Base-by-base conservation (phyloP, 2,888 invertebrate genomes). In the Nymphalis urticae region DNA sequence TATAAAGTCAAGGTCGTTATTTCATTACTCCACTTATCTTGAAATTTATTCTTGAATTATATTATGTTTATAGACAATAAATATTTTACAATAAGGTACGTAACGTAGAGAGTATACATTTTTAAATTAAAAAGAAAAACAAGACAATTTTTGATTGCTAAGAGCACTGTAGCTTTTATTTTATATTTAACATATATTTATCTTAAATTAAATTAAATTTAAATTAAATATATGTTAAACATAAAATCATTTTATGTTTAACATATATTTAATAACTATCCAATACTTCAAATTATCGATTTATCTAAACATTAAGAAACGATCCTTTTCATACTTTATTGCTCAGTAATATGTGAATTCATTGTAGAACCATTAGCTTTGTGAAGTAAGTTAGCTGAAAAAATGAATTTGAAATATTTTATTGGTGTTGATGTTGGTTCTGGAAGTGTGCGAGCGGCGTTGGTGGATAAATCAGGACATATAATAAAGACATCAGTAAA, bases 371-470 rank as follows among this genome's bases (percentile, higher is more conserved):
- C 53, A 48, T 19, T 0, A 42, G 19, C 19, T 36, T 36, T 58
- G 3, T 59, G n/a, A 47, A 59, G 36, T 59, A 36, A 48, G 21
- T 42, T 19, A 51, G 27, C 17, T 50, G 16, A 21, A 61, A 42
- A 47, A 10, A 75, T 75, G 75, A 66, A 60, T 66, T 21, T 64
- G 27, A 27, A 61, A 70, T 95, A 94, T 84, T 97, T 96, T 83
- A 92, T 97, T 80, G 97, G 97, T 69, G 97, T 98, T 16, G 99
- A 99, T 90, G 98, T 98, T 51, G 99, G 99, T 7, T 98, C 98
- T 2, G 96, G 96, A 17, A 98, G 98, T 89, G 97, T 95, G 0
- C 93, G 99, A 74, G 98, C 97, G 9, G 98, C 97, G 5, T 88
- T 98, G 48, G 96, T 98, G 6, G 89, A 94, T 65, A 87, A 93